These are phyloP conservation scores for Oophaga pumilio DNA, from an alignment of 2,113 vertebrate species.

Conservation along the genomic window DNA sequence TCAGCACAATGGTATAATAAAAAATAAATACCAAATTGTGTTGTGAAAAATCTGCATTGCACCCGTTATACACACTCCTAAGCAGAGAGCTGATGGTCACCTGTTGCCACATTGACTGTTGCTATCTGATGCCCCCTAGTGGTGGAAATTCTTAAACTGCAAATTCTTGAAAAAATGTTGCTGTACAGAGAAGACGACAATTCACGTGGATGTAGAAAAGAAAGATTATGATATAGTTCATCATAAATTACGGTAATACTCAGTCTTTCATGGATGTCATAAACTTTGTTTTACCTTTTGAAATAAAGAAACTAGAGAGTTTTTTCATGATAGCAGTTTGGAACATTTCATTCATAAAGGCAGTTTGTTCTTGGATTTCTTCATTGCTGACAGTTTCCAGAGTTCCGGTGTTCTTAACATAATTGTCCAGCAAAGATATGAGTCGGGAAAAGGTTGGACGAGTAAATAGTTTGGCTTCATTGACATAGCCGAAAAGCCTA, in stretches of 20 bases:
- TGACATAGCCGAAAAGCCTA: conserved; percentile 55
- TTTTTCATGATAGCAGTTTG: conserved; percentile 34
- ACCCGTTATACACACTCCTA: too few species aligned
- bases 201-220: too few species aligned
- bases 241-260: background rate
- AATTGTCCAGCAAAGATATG: conserved; percentile 52
- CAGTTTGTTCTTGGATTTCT: conserved; percentile 33
- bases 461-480: conserved; percentile 37
- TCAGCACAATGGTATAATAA: too few species aligned
- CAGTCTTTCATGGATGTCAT: background rate
- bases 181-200: too few species aligned
- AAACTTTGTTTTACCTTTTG: conserved; percentile 37
- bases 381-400: background rate
- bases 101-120: too few species aligned
- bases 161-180: too few species aligned
- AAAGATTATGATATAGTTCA: too few species aligned
- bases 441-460: conserved; percentile 42
- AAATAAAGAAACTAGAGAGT: conserved; percentile 43
- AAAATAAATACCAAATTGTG: too few species aligned
- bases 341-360: conserved; percentile 48
- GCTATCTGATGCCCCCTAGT: too few species aligned
- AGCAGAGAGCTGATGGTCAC: too few species aligned
- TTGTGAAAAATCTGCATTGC: too few species aligned
- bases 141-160: too few species aligned
- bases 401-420: conserved; percentile 26